phyloP scores from a whole-genome alignment of 1,140 invertebrate genomes.

The Antheraea pernyi region DNA sequence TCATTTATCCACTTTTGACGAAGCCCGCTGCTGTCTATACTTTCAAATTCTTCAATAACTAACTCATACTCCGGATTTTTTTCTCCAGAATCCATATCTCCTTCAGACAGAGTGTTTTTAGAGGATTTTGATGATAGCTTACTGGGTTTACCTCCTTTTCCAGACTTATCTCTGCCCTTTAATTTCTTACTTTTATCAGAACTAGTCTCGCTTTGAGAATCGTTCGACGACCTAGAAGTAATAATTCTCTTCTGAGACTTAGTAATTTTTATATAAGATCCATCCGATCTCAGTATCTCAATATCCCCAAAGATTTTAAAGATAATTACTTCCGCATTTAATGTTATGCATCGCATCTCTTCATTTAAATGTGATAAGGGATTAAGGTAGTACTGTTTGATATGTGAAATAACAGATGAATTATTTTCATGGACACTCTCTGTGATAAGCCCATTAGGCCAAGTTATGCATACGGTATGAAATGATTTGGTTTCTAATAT shows the following conservation, averaged over 20 bases:
- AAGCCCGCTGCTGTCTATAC: slow-evolving; percentile 49
- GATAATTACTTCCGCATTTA: slow-evolving; percentile 67
- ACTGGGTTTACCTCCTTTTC: slow-evolving; percentile 37
- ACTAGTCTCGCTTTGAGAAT: slow-evolving; percentile 31
- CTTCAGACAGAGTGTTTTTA: slow-evolving; percentile 34
- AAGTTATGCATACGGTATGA: slow-evolving; percentile 68
- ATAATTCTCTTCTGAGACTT: slow-evolving; percentile 50
- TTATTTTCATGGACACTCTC: slow-evolving; percentile 65
- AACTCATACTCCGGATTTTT: slow-evolving; percentile 44
- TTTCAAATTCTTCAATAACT: slow-evolving; percentile 61
- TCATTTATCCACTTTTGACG: slow-evolving; percentile 52
- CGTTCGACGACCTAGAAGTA: slow-evolving; percentile 27
- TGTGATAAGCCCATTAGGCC: slow-evolving; percentile 77
- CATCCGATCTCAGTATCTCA: slow-evolving; percentile 55
- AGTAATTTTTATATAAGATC: slow-evolving; percentile 50
- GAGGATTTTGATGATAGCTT: slow-evolving; percentile 48
- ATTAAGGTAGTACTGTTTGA: slow-evolving; percentile 69
- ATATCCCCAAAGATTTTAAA: slow-evolving; percentile 56
- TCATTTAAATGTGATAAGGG: slow-evolving; percentile 40
- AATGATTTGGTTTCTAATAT: slow-evolving; percentile 43
- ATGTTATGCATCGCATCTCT: slow-evolving; percentile 63
- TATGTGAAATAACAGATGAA: slow-evolving; percentile 65
- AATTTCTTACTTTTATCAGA: slow-evolving; percentile 55
- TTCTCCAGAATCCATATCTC: slow-evolving; percentile 30
- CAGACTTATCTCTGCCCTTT: slow-evolving; percentile 39